Percentiles rank a stretch among this genome's conserved stretches.
Evolutionary conservation across 1,140 invertebrate species (phyloP).

Genomic region (Drosophila parabipectinata): DNA sequence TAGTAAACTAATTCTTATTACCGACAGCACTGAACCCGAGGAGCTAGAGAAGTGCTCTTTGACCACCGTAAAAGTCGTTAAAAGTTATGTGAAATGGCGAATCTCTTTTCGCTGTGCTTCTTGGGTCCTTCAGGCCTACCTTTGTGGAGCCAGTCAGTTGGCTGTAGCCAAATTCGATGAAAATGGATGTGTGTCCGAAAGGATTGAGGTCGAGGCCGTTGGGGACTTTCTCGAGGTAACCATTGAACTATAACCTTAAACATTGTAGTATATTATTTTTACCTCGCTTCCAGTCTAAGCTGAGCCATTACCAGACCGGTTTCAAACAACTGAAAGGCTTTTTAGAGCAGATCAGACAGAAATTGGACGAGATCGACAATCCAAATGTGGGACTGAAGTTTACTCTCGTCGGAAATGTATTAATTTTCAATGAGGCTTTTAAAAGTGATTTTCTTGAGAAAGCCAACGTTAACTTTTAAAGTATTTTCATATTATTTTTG

Average conservation of each 20-base stretch:
- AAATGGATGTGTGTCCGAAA: neutral
- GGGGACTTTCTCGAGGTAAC: neutral
- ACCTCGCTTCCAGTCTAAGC: neutral
- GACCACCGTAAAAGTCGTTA: neutral
- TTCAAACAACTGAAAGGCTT: neutral
- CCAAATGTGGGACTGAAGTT: neutral
- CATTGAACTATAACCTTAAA: neutral
- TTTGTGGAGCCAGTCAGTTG: neutral
- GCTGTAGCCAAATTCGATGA: neutral
- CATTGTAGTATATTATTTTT: neutral
- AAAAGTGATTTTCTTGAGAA: neutral
- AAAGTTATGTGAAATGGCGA: rapidly evolving
- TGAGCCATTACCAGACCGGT: neutral
- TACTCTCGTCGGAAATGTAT: neutral
- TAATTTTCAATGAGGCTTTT: neutral
- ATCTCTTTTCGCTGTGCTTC: neutral
- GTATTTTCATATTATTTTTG: no score
- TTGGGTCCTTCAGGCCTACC: slow-evolving; percentile 13
- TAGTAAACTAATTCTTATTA: neutral
- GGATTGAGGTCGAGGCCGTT: neutral
- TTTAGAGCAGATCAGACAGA: neutral
- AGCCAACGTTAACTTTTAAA: neutral
- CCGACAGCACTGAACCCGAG: slow-evolving; percentile 9
- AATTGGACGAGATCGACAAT: neutral
- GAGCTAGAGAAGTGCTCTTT: slow-evolving; percentile 19